phyloP scores from a whole-genome alignment of 30 jellyfish, hydroid and myxozoan species.

The Pelagia noctiluca region DNA sequence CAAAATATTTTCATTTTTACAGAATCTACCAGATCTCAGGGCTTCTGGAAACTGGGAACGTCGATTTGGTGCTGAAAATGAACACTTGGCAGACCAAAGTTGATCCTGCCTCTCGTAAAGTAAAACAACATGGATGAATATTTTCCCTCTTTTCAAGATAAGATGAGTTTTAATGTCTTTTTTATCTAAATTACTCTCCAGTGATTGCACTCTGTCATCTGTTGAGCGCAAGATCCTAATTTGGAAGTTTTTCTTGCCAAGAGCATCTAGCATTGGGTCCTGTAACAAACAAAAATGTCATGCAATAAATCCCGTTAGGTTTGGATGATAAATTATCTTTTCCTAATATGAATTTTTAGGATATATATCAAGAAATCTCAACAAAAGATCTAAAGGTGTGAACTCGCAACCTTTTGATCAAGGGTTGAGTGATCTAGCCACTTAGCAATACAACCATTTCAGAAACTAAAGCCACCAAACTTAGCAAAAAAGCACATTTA shows the following conservation, averaged over 20 bases:
- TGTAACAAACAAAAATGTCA: not conserved
- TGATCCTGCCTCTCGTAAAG: conserved; percentile 21
- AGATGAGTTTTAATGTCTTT: conserved; percentile 23
- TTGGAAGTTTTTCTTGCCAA: conserved; percentile 28
- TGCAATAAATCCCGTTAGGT: no score
- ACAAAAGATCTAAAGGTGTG: not conserved
- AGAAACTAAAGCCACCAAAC: no score
- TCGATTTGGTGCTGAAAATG: not conserved
- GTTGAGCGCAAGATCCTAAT: conserved; percentile 18
- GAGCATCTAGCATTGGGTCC: conserved; percentile 20
- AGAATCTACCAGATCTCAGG: conserved; percentile 12
- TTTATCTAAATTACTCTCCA: not conserved
- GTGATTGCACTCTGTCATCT: conserved; percentile 33
- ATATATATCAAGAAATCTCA: not conserved
- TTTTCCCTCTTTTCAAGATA: not conserved
- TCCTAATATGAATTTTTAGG: not conserved
- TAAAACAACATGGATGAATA: conserved; percentile 22
- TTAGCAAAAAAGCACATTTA: no score
- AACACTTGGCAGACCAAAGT: conserved; percentile 49
- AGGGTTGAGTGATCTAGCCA: not conserved
- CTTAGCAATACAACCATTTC: not conserved
- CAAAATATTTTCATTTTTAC: conserved; percentile 31
- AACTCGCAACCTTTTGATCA: not conserved
- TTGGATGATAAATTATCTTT: not conserved
- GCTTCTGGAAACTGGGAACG: not conserved